Evolutionary conservation across 1,140 invertebrate species (phyloP), one percentile per base, ranked within the genome.

Genomic region (Coenobita brevimanus): DNA sequence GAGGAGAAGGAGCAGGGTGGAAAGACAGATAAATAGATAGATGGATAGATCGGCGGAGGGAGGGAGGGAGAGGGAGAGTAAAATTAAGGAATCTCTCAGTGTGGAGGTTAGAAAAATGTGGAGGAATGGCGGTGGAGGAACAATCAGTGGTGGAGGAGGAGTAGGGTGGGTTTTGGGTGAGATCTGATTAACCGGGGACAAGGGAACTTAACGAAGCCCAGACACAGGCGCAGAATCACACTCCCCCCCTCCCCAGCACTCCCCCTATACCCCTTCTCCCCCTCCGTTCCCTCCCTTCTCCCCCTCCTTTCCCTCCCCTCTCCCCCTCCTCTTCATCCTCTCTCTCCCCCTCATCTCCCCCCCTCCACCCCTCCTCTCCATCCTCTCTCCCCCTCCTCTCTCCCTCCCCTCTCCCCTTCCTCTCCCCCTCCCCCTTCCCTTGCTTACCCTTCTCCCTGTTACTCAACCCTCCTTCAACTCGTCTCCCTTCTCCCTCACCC

Each of bases 151-250:
- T 27, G 43, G 33, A 54, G 57, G 54, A 43, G 36, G 30, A 36
- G 27, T 38, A 43, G 82, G 36, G 24, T 57, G 50, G 82, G 50
- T 76, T 85, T 75, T 75, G 82, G 73, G 82, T 46, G 73, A 78
- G 82, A 85, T 85, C 75, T 76, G 82, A 85, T 85, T 85, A 85
- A 85, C 82, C 69, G 33, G 71, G 69, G 73, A 75, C 50, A 85
- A 78, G 71, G 54, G 54, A 62, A 78, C 82, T 85, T 85, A 85
- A 85, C 73, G 82, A 85, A 78, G 71, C 69, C 43, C 46, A 38
- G 43, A 60, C 15, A 62, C 79, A 41, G 43, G 38, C 13, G 13
- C 33, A 10, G 27, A 62, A 10, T 57, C n/a, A 10, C n/a, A 10
- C 71, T 75, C 33, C 33, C 17, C 30, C 3, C 4, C 33, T 41